These are phyloP conservation scores for Drosophila subquinaria DNA, from an alignment of 2,888 invertebrate species.

Conservation along the genomic window DNA sequence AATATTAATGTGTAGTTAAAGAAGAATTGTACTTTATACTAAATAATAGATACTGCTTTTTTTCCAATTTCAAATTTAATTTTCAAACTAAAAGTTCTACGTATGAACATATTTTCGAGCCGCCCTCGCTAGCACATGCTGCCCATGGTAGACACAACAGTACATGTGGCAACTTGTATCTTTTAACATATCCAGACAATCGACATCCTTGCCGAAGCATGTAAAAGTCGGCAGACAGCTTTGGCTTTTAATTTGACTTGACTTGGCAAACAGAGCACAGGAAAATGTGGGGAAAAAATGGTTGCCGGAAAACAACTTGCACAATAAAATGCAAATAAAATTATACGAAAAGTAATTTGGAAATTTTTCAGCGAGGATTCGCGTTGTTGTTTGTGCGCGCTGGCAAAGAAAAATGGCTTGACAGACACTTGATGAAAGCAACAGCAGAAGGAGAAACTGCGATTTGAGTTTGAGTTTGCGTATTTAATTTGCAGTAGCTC, in stretches of 20 bases:
- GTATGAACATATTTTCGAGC: not conserved
- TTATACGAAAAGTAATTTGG: slow-evolving; percentile 77
- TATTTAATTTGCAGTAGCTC: slow-evolving; percentile 68
- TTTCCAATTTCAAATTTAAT: not conserved
- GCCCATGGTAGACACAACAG: slow-evolving; percentile 7
- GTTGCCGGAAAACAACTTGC: slow-evolving; percentile 41
- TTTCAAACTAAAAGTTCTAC: not conserved
- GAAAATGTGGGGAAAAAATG: slow-evolving; percentile 22
- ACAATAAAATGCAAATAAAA: slow-evolving; percentile 73
- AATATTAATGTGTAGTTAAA: too few relatives aligned
- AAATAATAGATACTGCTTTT: not conserved
- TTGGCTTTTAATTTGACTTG: slow-evolving; percentile 41
- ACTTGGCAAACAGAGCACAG: slow-evolving; percentile 22
- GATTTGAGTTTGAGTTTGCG: slow-evolving; percentile 35
- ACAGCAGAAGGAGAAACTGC: slow-evolving; percentile 10
- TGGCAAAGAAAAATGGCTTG: slow-evolving; percentile 43
- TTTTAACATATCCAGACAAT: slow-evolving; percentile 61
- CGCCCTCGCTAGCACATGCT: slow-evolving; percentile 24
- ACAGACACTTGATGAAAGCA: slow-evolving; percentile 55
- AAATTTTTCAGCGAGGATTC: slow-evolving; percentile 33
- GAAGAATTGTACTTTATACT: too few relatives aligned
- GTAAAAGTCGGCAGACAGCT: slow-evolving; percentile 53
- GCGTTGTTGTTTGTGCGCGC: slow-evolving; percentile 25
- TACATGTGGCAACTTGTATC: slow-evolving; percentile 37
- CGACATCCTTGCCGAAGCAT: slow-evolving; percentile 49